Percentiles rank a stretch among this genome's conserved stretches.
phyloP scores from a whole-genome alignment of 2,113 vertebrate genomes.

The Brienomyrus longianalis region DNA sequence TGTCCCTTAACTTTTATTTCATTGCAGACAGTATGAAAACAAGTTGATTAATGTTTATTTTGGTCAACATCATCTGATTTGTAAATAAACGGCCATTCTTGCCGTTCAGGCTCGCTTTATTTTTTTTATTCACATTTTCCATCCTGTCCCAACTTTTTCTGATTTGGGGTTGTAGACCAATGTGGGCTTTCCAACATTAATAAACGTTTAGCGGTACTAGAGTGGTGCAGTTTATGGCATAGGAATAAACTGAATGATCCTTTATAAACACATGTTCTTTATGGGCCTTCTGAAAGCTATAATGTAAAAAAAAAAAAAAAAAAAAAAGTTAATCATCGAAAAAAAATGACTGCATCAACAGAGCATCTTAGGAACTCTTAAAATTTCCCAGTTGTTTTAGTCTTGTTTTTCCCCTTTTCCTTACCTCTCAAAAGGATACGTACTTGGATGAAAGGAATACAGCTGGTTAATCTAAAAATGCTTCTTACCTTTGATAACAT shows the following conservation, averaged over 20 bases:
- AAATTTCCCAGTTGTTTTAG: background rate
- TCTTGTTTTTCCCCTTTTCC: background rate
- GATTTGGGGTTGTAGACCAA: no score
- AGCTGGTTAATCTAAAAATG: background rate
- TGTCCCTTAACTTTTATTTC: no score
- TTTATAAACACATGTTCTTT: background rate
- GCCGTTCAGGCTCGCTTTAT: no score
- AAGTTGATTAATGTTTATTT: no score
- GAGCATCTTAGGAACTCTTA: background rate
- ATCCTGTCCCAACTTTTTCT: no score
- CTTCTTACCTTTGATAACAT: background rate
- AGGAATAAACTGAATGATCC: no score
- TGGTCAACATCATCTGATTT: no score
- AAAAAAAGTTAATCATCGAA: background rate
- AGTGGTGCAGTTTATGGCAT: background rate
- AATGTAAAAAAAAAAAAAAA: no score
- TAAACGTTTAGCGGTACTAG: background rate
- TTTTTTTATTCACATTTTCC: no score
- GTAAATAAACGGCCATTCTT: no score
- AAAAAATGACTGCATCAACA: background rate
- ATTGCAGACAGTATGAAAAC: no score
- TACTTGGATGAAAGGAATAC: no score
- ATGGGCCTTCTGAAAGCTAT: background rate
- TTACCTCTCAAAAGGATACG: background rate
- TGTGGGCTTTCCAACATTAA: background rate